Percentiles rank a stretch among this genome's conserved stretches.
Conservation (phyloP, 2,113 vertebrate genomes). For the Spea multiplicata region DNA sequence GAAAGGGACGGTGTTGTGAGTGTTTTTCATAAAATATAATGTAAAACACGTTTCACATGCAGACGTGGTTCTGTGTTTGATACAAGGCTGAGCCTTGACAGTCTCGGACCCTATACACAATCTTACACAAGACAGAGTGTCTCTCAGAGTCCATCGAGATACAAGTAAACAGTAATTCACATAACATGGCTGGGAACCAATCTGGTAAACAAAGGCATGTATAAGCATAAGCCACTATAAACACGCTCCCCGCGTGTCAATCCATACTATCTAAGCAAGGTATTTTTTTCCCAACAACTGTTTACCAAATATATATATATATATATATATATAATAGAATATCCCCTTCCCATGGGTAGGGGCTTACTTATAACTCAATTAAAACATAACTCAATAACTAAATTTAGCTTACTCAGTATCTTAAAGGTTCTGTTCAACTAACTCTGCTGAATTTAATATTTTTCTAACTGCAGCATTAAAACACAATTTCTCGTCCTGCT, state of each 20-base stretch:
- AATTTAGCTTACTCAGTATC: no score
- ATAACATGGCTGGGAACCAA: conserved; percentile 19
- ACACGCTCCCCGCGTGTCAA: not conserved
- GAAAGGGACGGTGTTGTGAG: conserved; percentile 11
- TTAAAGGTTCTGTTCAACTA: no score
- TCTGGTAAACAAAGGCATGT: conserved; percentile 31
- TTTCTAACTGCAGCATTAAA: no score
- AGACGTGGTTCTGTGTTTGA: conserved; percentile 32
- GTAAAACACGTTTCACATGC: conserved; percentile 40
- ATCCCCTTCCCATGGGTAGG: no score
- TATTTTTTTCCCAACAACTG: not conserved
- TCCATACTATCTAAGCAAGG: not conserved
- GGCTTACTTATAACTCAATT: no score
- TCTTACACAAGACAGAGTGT: conserved; percentile 30
- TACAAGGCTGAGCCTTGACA: conserved; percentile 33
- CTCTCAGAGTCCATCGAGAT: conserved; percentile 18
- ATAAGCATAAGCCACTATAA: conserved; percentile 7
- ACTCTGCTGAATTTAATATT: no score
- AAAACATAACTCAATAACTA: no score
- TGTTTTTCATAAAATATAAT: conserved; percentile 45
- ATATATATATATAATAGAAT: not conserved
- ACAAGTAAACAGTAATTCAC: conserved; percentile 34
- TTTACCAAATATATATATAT: not conserved
- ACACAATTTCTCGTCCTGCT: no score
- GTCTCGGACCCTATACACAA: conserved; percentile 34